Percentiles rank a stretch among this genome's conserved stretches.
phyloP scores from a whole-genome alignment of 2,888 invertebrate species.

The Apamea sordens region DNA sequence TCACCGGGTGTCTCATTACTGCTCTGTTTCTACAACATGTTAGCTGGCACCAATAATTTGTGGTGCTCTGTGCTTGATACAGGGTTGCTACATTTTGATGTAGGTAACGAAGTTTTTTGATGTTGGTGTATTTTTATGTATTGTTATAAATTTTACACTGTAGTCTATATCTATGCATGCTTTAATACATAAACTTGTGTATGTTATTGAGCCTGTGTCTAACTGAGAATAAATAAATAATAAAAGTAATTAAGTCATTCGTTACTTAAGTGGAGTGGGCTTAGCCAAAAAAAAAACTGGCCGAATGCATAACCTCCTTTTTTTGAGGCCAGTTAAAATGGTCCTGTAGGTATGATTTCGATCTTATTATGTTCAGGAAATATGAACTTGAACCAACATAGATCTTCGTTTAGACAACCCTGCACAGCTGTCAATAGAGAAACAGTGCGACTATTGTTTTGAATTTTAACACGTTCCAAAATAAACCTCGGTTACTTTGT shows the following conservation, averaged over 20 bases:
- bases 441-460: slow-evolving; percentile 64
- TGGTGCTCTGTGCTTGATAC: slow-evolving; percentile 32
- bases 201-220: background rate
- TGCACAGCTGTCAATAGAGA: slow-evolving; percentile 56
- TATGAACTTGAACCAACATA: background rate
- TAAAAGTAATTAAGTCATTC: too few relatives aligned
- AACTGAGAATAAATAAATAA: background rate
- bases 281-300: too few relatives aligned
- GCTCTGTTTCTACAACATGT: slow-evolving; percentile 63
- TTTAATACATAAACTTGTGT: background rate
- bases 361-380: background rate
- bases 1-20: slow-evolving; percentile 67
- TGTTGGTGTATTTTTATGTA: background rate
- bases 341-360: background rate
- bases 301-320: too few relatives aligned
- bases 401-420: slow-evolving; percentile 40
- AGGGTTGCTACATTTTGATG: slow-evolving; percentile 41
- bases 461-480: slow-evolving; percentile 68
- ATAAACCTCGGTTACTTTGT: slow-evolving; percentile 62
- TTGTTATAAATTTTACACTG: background rate
- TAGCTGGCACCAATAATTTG: slow-evolving; percentile 65
- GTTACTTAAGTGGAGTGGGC: too few relatives aligned
- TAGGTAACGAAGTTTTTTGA: background rate
- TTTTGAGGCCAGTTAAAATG: background rate
- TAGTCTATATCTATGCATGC: too few relatives aligned